A percentile compares a stretch with the other conserved stretches of the same genome.
phyloP scores from a whole-genome alignment of 2,113 vertebrate genomes.

The Rhineura floridana region DNA sequence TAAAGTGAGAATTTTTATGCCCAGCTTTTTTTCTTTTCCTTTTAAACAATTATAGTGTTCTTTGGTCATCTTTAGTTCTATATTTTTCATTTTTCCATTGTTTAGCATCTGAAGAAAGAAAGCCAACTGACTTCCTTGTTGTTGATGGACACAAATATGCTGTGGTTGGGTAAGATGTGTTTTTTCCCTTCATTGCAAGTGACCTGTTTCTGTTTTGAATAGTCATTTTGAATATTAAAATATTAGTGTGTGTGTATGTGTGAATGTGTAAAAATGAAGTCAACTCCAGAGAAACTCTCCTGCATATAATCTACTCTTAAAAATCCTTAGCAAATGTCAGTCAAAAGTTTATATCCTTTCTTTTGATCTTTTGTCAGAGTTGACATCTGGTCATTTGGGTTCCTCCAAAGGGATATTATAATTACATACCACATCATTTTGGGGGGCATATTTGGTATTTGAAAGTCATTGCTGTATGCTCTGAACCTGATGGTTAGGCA shows the following conservation, averaged over 20 bases:
- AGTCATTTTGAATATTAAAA: slow-evolving; percentile 41
- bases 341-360: not conserved
- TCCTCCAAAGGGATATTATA: not conserved
- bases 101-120: slow-evolving; percentile 86
- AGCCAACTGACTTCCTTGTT: slow-evolving; percentile 87
- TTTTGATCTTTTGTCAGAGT: slow-evolving; percentile 1
- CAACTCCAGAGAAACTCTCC: not conserved
- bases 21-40: too few relatives aligned
- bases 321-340: not conserved
- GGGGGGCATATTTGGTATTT: not conserved
- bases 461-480: not conserved
- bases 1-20: too few relatives aligned
- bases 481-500: not conserved
- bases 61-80: slow-evolving; percentile 1
- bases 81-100: slow-evolving; percentile 47
- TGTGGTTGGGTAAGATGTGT: slow-evolving; percentile 88
- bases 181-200: slow-evolving; percentile 27
- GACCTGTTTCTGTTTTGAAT: slow-evolving; percentile 33
- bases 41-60: not conserved
- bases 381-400: not conserved
- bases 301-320: not conserved
- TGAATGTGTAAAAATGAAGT: not conserved
- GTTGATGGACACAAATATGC: slow-evolving; percentile 93
- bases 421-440: not conserved
- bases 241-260: slow-evolving; percentile 5